Evolutionary conservation across 2,797 vertebrate genomes (phyloP), one percentile per base, ranked within the genome.

Genomic region (Sebastes oblongus): DNA sequence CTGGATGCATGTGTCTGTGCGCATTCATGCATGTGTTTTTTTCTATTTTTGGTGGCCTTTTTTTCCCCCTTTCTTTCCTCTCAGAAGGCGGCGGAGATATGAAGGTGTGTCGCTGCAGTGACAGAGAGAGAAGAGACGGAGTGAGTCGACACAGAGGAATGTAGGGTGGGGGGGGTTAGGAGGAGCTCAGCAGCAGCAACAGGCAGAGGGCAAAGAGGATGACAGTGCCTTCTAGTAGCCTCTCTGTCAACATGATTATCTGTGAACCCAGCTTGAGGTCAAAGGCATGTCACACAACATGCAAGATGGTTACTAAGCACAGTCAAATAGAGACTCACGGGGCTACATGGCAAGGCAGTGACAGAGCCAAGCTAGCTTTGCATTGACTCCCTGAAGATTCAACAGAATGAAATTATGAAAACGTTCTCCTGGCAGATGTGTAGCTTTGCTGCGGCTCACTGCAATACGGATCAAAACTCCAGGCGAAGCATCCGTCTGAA

Each of bases 201-300:
- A 93, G 89, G 92, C 91, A 86, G 90, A 89, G 87, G 91, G 87
- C 91, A 91, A 79, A 88, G 86, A 91, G 87, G 89, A 87, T 84
- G 91, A 91, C 88, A 36, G 82, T 79, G 83, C 86, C 92, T 92
- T 83, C 71, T 80, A 84, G 89, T 90, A 83, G 89, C 76, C 82
- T 87, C 88, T 85, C 87, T 92, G 92, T 92, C 92, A 91, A 88
- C 86, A 83, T 36, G 87, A 93, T 92, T 90, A 92, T 89, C 79
- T 85, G 34, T 86, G 81, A 91, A 83, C 77, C 65, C 73, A 39
- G 85, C 72, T 82, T 8, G 32, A 74, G 91, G 91, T 94, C 90
- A 91, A 87, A 88, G 87, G 72, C 74, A 10, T 72, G 73, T 87
- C 77, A 84, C 69, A 86, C 72, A 77, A 83, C 83, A 89, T 83